Evolutionary conservation across 2,113 vertebrate species (phyloP), one percentile per base, ranked within the genome.

Genomic region (Zosterops pallidus): DNA sequence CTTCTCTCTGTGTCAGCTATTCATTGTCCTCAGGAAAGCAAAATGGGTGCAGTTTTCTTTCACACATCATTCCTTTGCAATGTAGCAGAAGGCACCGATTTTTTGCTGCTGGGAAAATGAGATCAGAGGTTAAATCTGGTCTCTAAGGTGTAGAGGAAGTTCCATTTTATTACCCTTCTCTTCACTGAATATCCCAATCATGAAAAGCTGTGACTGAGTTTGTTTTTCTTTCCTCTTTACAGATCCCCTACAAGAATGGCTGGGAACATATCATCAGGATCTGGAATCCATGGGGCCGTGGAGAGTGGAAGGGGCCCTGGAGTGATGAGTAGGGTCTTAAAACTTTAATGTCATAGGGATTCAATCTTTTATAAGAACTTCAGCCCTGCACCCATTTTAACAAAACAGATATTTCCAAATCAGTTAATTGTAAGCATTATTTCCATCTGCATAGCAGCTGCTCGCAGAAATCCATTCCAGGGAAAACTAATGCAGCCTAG

Each of bases 221-320:
- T 90, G 18, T 83, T 94, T 95, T 52, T 65, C 85, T 89, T 89
- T 84, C 55, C n/a, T 79, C 47, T 82, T 87, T 63, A 50, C 77
- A 98, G 98, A 74, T 98, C 59, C 90, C 23, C 24, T 97, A 95
- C 83, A 87, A 78, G 95, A 88, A 90, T 5, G 35, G 78, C 47
- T 94, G 74, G 96, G 97, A 97, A 70, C 65, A 95, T 39, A 94
- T 98, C 5, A 93, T 98, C 83, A 96, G 96, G 72, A 83, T 98
- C 39, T 98, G 98, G 98, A 98, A 98, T 91, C 98, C 98, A 0
- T 98, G 98, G 97, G 98, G 97, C 33, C 24, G 60, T 1, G 90
- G 80, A 1, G 98, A 98, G 59, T 98, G 98, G 98, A 96, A 65
- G 47, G 97, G 98, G 13, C 72, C 89, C 83, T 98, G 98, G 98